These are phyloP conservation scores for Drosophila suzukii DNA, from an alignment of 1,140 invertebrate genomes.

Conservation along the genomic window DNA sequence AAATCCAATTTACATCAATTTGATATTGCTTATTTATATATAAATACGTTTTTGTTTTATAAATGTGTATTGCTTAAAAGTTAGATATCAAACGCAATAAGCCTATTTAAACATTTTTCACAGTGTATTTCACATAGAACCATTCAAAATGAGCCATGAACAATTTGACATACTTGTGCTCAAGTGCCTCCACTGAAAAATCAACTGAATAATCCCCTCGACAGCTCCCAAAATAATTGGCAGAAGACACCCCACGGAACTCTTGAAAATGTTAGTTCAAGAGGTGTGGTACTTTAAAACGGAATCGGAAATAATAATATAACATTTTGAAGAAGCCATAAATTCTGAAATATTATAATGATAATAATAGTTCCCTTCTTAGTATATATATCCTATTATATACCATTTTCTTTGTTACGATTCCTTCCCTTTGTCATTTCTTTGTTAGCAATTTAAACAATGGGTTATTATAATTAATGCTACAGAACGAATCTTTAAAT, in stretches of 20 bases:
- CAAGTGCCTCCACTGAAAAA: conserved; percentile 8
- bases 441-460: neutral
- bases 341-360: no score
- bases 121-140: conserved; percentile 1
- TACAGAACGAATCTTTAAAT: neutral
- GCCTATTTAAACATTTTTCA: neutral
- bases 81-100: neutral
- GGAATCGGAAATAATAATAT: neutral
- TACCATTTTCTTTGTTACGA: neutral
- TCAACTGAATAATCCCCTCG: conserved; percentile 17
- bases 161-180: conserved; percentile 16
- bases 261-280: conserved; percentile 9
- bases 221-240: conserved; percentile 40
- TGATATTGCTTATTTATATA: no score
- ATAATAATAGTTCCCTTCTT: no score
- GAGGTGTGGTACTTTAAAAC: neutral
- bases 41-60: no score
- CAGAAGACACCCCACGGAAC: conserved; percentile 9
- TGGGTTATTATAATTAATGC: neutral
- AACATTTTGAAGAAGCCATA: neutral
- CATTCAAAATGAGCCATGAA: conserved; percentile 19
- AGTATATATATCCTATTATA: no score
- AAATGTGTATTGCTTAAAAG: no score
- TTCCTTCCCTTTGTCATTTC: neutral
- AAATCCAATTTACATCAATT: no score